Conservation (phyloP, 1,140 invertebrate species). For the Rhizoglyphus robini region DNA sequence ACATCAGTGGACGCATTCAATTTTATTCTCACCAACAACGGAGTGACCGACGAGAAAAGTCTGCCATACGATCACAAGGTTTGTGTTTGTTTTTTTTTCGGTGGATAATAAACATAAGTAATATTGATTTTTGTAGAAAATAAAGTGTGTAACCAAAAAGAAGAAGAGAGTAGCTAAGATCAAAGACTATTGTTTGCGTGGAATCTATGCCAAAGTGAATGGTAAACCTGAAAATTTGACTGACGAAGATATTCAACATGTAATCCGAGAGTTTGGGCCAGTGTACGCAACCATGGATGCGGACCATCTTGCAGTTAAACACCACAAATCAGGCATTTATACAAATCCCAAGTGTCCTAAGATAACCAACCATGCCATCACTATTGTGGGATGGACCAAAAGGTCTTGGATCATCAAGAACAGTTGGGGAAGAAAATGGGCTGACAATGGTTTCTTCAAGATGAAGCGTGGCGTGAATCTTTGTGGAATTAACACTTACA, state of each 20-base stretch:
- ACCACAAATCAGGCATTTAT: background rate
- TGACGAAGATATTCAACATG: background rate
- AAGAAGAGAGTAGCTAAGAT: background rate
- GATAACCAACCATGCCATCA: conserved; percentile 1
- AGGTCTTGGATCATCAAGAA: conserved; percentile 15
- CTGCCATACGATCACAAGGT: conserved; percentile 14
- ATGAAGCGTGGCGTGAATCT: conserved; percentile 11
- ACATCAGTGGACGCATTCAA: conserved; percentile 71
- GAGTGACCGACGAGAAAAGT: conserved; percentile 18
- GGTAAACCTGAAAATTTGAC: background rate
- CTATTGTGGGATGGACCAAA: background rate
- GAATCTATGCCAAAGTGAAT: background rate
- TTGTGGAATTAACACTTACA: conserved; percentile 3
- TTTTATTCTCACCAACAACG: conserved; percentile 23
- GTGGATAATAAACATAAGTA: too few species aligned
- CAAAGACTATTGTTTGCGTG: conserved; percentile 11
- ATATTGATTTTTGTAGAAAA: background rate
- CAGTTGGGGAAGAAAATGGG: conserved; percentile 17
- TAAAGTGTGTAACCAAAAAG: background rate
- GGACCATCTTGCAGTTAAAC: background rate
- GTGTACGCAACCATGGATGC: conserved; percentile 6
- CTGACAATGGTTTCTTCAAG: conserved; percentile 5
- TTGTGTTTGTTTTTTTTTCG: too few species aligned
- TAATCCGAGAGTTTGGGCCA: background rate
- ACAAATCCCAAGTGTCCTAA: background rate